Percentiles rank a stretch among this genome's conserved stretches.
Evolutionary conservation across 2,888 invertebrate species (phyloP).

Genomic region (Orthosia incerta): DNA sequence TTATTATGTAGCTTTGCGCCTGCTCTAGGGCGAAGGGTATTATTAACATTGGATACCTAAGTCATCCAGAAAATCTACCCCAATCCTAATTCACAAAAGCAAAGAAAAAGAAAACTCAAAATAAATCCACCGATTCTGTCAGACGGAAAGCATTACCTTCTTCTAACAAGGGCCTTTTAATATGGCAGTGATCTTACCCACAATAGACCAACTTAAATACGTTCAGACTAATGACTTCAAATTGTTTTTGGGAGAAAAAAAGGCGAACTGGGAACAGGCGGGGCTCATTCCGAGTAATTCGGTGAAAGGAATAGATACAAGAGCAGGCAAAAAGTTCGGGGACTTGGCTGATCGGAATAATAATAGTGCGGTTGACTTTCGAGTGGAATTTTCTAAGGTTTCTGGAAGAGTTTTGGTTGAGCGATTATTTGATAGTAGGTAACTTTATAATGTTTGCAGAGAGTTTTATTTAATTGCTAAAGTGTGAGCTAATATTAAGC

Average conservation of each 20-base stretch:
- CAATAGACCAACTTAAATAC: slow-evolving; percentile 64
- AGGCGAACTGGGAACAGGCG: slow-evolving; percentile 72
- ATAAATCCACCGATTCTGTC: slow-evolving; percentile 29
- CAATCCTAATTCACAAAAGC: not conserved
- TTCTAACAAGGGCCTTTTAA: slow-evolving; percentile 36
- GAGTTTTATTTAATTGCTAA: slow-evolving; percentile 2
- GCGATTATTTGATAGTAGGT: not conserved
- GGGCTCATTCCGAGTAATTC: slow-evolving; percentile 72
- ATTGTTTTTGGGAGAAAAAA: slow-evolving; percentile 71
- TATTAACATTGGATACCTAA: too few relatives aligned
- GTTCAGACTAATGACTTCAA: slow-evolving; percentile 72
- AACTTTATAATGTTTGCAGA: not conserved
- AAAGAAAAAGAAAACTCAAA: slow-evolving; percentile 2
- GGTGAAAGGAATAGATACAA: slow-evolving; percentile 66
- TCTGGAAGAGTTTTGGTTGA: slow-evolving; percentile 4
- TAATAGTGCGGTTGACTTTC: slow-evolving; percentile 55
- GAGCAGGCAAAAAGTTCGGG: slow-evolving; percentile 71
- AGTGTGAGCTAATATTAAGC: too few relatives aligned
- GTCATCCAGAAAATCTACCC: not conserved
- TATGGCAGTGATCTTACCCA: slow-evolving; percentile 47
- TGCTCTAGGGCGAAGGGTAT: too few relatives aligned
- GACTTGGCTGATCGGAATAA: slow-evolving; percentile 71
- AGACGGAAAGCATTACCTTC: slow-evolving; percentile 34
- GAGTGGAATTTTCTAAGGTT: slow-evolving; percentile 13
- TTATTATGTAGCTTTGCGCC: too few relatives aligned